Percentiles rank a stretch among this genome's conserved stretches.
Evolutionary conservation across 2,113 vertebrate species (phyloP).

Genomic region (Vombatus ursinus): DNA sequence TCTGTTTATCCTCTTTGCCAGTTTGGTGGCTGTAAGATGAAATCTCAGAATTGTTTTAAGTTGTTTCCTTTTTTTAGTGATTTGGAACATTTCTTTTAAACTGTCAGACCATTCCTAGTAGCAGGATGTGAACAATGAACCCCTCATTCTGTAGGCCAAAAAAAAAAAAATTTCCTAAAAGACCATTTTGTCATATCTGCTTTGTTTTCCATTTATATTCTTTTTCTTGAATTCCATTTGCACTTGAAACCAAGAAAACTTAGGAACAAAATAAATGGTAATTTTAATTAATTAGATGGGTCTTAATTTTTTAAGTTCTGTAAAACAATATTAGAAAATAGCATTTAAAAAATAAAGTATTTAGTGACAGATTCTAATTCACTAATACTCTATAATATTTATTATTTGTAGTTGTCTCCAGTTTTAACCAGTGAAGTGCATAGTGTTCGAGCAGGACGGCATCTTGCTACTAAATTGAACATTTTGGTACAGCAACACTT

Average conservation of each 20-base stretch:
- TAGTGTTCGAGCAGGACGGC: conserved; percentile 95
- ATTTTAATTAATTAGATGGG: conserved; percentile 37
- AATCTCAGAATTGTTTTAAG: neutral
- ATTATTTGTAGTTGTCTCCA: conserved; percentile 85
- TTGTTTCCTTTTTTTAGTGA: neutral
- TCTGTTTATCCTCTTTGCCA: neutral
- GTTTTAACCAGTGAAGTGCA: conserved; percentile 95
- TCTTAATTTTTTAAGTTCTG: neutral
- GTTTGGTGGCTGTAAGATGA: neutral
- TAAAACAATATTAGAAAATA: conserved; percentile 10
- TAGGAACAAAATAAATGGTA: conserved; percentile 38
- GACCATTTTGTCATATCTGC: neutral
- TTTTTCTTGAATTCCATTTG: neutral
- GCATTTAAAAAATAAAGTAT: conserved; percentile 14
- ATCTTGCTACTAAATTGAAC: conserved; percentile 96
- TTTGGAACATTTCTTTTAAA: neutral
- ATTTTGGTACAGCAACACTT: conserved; percentile 98
- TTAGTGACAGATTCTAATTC: neutral
- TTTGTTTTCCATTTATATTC: neutral
- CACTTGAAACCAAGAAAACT: neutral
- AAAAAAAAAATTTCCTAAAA: neutral
- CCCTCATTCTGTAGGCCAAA: neutral
- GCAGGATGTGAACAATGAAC: neutral
- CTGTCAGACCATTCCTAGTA: neutral
- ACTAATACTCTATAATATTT: neutral